These are phyloP conservation scores for Poecilia gillii DNA, from an alignment of 2,797 vertebrate genomes.

Conservation along the genomic window DNA sequence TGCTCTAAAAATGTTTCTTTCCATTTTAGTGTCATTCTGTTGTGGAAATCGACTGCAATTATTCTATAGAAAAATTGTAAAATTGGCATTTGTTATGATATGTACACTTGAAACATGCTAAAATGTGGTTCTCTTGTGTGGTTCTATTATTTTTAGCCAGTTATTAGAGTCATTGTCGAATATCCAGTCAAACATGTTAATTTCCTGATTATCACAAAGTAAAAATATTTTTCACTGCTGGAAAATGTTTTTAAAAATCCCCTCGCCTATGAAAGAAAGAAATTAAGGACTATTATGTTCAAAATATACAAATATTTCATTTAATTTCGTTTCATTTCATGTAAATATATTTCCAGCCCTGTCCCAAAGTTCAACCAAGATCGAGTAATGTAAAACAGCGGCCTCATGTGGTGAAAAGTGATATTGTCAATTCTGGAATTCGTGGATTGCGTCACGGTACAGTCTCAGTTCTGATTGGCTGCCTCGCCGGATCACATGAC, in stretches of 20 bases:
- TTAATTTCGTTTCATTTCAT: neutral
- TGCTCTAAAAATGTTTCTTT: too few species aligned
- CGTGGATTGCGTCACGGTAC: constrained; percentile 3
- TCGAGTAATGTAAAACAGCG: neutral
- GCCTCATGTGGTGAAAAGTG: neutral
- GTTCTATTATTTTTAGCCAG: too few species aligned
- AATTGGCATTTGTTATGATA: too few species aligned
- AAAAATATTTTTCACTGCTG: neutral
- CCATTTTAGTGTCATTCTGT: too few species aligned
- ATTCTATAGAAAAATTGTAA: too few species aligned
- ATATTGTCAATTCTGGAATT: neutral
- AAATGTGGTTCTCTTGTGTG: too few species aligned
- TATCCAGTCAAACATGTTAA: neutral
- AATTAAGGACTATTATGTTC: neutral
- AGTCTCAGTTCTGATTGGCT: constrained; percentile 30
- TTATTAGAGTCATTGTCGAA: too few species aligned
- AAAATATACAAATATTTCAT: neutral
- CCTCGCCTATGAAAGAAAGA: too few species aligned
- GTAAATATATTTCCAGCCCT: too few species aligned
- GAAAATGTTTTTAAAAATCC: neutral
- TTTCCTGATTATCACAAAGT: neutral
- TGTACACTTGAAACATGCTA: too few species aligned
- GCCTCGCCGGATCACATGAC: constrained; percentile 45
- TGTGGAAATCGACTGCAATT: too few species aligned
- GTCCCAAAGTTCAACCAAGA: neutral